Conservation (phyloP, 2,113 vertebrate genomes). For the Scatophagus argus region DNA sequence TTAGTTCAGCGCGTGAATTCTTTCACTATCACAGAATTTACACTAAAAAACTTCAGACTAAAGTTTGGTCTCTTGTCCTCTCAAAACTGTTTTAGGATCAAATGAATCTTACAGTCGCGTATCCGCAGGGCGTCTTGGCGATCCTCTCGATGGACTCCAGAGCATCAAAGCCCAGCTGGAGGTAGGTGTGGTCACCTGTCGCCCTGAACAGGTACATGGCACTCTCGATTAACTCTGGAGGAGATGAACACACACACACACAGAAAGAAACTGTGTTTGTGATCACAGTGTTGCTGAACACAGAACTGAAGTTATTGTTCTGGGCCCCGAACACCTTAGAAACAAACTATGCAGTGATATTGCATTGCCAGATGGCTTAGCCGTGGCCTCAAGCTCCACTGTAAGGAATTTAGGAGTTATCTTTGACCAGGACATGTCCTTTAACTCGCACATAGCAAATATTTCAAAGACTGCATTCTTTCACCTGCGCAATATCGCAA, state of each 20-base stretch:
- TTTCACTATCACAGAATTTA: background rate
- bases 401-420: too few species aligned
- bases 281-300: background rate
- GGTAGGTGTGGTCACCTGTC: constrained; percentile 92
- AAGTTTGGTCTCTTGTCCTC: background rate
- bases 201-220: constrained; percentile 98
- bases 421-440: too few species aligned
- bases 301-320: too few species aligned
- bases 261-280: background rate
- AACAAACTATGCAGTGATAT: too few species aligned
- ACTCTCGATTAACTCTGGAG: constrained; percentile 95
- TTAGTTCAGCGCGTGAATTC: too few species aligned
- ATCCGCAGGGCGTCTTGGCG: constrained; percentile 94
- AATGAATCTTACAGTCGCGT: constrained; percentile 90
- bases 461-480: too few species aligned
- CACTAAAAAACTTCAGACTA: background rate
- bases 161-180: constrained; percentile 93
- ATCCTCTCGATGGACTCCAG: constrained; percentile 97
- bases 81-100: too few species aligned
- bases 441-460: too few species aligned
- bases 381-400: too few species aligned
- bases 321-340: too few species aligned
- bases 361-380: too few species aligned
- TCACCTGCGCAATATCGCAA: too few species aligned
- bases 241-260: constrained; percentile 8